phyloP scores from a whole-genome alignment of 2,113 vertebrate genomes.

The Pachyramphus minor region DNA sequence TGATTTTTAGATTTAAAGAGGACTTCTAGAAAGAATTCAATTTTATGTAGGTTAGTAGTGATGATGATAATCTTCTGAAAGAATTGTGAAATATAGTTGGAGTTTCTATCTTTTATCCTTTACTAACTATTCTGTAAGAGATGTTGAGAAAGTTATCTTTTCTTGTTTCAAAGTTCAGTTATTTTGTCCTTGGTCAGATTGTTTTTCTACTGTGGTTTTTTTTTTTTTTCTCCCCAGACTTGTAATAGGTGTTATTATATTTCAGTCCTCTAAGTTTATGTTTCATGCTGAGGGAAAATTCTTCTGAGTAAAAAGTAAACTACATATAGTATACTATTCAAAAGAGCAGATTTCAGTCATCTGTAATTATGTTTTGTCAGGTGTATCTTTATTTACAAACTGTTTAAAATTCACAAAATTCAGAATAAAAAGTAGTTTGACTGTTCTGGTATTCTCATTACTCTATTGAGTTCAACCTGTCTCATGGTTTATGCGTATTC shows the following conservation, averaged over 20 bases:
- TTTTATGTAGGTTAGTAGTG: not conserved
- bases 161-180: conserved; percentile 15
- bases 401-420: not conserved
- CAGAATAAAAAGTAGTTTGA: not conserved
- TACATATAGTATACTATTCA: not conserved
- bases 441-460: not conserved
- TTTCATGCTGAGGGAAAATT: not conserved
- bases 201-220: not conserved
- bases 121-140: not conserved
- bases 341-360: not conserved
- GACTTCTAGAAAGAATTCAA: not conserved
- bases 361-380: conserved; percentile 7
- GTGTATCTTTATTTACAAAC: not conserved
- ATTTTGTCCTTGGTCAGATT: not conserved
- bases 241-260: not conserved
- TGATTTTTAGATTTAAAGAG: conserved; percentile 45
- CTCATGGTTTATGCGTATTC: not conserved
- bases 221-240: not conserved
- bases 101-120: conserved; percentile 15
- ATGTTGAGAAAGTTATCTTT: not conserved
- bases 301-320: conserved; percentile 25
- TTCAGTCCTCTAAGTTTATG: not conserved
- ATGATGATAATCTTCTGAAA: conserved; percentile 15
- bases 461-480: not conserved
- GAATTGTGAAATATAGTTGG: not conserved